phyloP scores from a whole-genome alignment of 92 coral and sea anemone genomes.

The Actinostola sp. region DNA sequence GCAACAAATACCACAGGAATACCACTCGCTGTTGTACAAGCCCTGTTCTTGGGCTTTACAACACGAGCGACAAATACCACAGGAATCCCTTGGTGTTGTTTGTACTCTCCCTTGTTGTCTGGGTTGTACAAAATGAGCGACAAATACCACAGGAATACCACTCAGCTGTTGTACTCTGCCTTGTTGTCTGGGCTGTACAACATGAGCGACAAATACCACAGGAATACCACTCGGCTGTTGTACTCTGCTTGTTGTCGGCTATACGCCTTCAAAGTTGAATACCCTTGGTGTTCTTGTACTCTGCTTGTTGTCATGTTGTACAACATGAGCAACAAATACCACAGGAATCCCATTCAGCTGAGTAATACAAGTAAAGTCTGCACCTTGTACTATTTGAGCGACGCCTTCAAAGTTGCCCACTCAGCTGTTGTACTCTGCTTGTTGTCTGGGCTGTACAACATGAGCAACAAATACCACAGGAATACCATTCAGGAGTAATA shows the following conservation, averaged over 20 bases:
- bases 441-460: conserved; percentile 60
- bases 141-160: not conserved
- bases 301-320: too few relatives aligned
- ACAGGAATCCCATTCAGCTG: not conserved
- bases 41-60: conserved; percentile 68
- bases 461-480: too few relatives aligned
- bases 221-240: too few relatives aligned
- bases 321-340: not conserved
- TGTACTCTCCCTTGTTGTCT: too few relatives aligned
- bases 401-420: conserved; percentile 47
- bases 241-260: conserved; percentile 66
- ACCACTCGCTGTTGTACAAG: conserved; percentile 49
- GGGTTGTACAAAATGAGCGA: too few relatives aligned
- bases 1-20: too few relatives aligned
- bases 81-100: conserved; percentile 15
- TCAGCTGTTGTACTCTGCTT: conserved; percentile 70
- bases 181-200: too few relatives aligned
- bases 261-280: not conserved
- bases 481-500: conserved; percentile 52
- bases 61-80: not conserved
- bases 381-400: conserved; percentile 68
- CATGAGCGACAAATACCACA: not conserved
- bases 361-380: conserved; percentile 19
- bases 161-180: conserved; percentile 1
- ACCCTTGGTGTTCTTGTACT: conserved; percentile 13